Evolutionary conservation across 92 coral and sea anemone genomes (phyloP).

Genomic region (Epizoanthus illoricatus): DNA sequence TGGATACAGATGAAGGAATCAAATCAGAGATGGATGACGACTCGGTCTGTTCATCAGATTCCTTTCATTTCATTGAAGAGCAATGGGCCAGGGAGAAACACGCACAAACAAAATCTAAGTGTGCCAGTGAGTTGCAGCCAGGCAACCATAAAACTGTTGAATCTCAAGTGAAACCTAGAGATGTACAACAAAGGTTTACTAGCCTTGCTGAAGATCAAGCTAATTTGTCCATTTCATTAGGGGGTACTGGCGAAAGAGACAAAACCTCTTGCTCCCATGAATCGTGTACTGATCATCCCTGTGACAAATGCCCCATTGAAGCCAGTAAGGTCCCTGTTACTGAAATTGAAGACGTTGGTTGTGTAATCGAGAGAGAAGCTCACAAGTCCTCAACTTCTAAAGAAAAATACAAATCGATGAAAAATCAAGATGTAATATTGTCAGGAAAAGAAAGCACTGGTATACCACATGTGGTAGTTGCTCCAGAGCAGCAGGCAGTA

Average conservation of each 20-base stretch:
- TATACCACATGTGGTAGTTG: not conserved
- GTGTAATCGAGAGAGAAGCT: not conserved
- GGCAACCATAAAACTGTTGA: not conserved
- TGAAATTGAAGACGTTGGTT: slow-evolving; percentile 23
- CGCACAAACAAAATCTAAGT: not conserved
- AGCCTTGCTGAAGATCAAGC: not conserved
- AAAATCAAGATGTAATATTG: too few relatives aligned
- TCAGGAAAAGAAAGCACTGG: not conserved
- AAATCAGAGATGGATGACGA: slow-evolving; percentile 14
- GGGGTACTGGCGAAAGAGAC: not conserved
- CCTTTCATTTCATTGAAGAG: slow-evolving; percentile 35
- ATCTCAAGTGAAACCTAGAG: not conserved
- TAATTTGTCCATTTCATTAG: not conserved
- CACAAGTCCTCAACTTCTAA: not conserved
- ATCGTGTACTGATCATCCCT: not conserved
- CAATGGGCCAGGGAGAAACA: slow-evolving; percentile 9
- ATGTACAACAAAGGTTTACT: not conserved
- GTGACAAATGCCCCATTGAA: slow-evolving; percentile 12
- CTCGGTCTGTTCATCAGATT: slow-evolving; percentile 44
- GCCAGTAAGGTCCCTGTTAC: not conserved
- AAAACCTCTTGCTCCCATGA: not conserved
- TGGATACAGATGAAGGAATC: slow-evolving; percentile 14
- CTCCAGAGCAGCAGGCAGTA: not conserved
- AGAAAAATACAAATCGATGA: too few relatives aligned
- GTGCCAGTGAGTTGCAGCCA: not conserved